Evolutionary conservation across 1,140 invertebrate genomes (phyloP), one percentile per base, ranked within the genome.

Genomic region (Patella vulgata): DNA sequence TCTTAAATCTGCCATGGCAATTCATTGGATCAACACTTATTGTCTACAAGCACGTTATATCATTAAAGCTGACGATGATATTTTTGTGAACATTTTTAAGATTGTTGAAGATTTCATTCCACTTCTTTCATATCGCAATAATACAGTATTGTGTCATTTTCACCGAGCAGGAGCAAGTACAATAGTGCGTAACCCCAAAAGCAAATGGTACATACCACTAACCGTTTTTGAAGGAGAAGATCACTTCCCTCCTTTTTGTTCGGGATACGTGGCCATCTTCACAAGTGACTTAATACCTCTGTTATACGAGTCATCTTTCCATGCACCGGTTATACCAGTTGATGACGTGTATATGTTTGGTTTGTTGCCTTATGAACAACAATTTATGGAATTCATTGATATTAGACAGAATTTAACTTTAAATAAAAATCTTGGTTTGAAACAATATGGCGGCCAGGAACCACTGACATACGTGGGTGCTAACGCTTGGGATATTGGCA

Each of bases 61-160:
- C n/a, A 86, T 96, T 6, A 97, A 97, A 88, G 90, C 92, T 79
- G 94, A 97, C 80, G 93, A 96, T 82, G 94, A 97, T 77, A 92
- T 92, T 62, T 89, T 93, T 47, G 87, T 94, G n/a, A 85, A 88
- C 74, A 70, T 86, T 3, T 77, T 78, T 54, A 50, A 51, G 27
- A 60, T 80, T 11, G 42, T 74, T 28, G 48, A 69, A 21, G 59
- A 71, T 12, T 70, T 77, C 71, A 73, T 65, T 21, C 67, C 72
- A 9, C 25, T 43, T 28, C n/a, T 76, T 14, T 52, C 54, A 11
- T 25, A 28, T 1, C 42, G 58, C 12, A 43, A 53, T 1, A 40
- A 42, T 11, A 59, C 63, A 9, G 56, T 78, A 14, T 55, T 61
- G 8, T 78, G 76, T 42, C 63, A 70, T 25, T 56, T 62, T 14